Base-by-base conservation (phyloP, 2,888 invertebrate genomes). In the Halocaridina rubra region DNA sequence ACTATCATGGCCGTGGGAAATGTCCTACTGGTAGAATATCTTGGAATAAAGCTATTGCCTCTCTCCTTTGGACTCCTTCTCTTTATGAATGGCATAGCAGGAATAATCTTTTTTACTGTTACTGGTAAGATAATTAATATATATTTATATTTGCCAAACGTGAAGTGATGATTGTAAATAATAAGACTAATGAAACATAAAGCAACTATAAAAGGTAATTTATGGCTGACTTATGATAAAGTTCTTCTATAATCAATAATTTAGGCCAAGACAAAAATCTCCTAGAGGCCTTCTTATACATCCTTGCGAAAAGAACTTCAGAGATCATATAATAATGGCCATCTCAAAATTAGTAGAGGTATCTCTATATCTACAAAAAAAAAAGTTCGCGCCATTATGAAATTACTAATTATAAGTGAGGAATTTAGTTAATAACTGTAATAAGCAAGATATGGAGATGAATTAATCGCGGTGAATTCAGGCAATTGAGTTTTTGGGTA, bases 21-120 rank as follows among this genome's bases (percentile, higher is more conserved):
- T n/a, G 57, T 81, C 16, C 33, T 81, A 27, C 81, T 81, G 53
- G 81, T 75, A 32, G 81, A 81, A 59, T 67, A 81, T 69, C 39
- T 81, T 1, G 81, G 81, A 5, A 19, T 81, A n/a, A 67, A 76
- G 67, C 24, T 81, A 10, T 67, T 81, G 0, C 81, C 75, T 30
- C 22, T 61, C 67, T 24, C 75, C 22, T 81, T 32, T 32, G 81
- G 81, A 3, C 29, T 76, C 24, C 32, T 76, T 22, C 76, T 81
- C 30, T 81, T 81, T 33, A 53, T 81, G 27, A 67, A 53, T 67
- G 81, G 81, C 19, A 22, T 76, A 10, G 16, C 29, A 67, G 75
- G 67, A 10, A 7, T 76, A 13, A 19, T 74, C 5, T 24, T 81
- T 4, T 24, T 81, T 19, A 75, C 81, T 19, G n/a, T 81, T 4